Base-by-base conservation (phyloP, 2,113 vertebrate species). In the Prietella phreatophila region DNA sequence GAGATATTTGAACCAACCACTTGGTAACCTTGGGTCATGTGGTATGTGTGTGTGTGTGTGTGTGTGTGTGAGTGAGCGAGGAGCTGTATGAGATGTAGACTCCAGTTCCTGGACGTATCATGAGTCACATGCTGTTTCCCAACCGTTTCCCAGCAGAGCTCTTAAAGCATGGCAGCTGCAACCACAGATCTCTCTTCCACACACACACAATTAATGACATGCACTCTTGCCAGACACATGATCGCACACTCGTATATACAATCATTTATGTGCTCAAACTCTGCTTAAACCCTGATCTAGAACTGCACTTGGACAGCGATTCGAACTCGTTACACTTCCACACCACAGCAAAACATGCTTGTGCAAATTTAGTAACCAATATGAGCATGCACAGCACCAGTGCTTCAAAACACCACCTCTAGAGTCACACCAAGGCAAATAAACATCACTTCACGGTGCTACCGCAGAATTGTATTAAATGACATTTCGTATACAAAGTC, bases 121-220 rank as follows among this genome's bases (percentile, higher is more conserved):
- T 93, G 93, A 94, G 85, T 95, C 94, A 95, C 92, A 92, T 91
- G 91, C 91, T 91, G 92, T 94, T 93, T 94, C 94, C 92, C 93
- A 94, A 93, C 92, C 92, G 90, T 92, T 95, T 95, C 94, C 94
- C 94, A 95, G 93, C 92, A 95, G 93, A 91, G 93, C 91, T 87
- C 89, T 76, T 94, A 91, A 94, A 92, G 94, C 93, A 95, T 90
- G 91, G 93, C 93, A 94, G 93, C 92, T 92, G 91, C 88, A 89
- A 92, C 93, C 92, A 90, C 93, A 93, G 86, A 89, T 83, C 61
- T 84, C 81, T 89, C 53, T 47, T 47, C 13, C 82, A 4, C 78
- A 53, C 83, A 39, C 56, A 86, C 30, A 20, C 85, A 75, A 86
- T 86, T 73, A 90, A 67, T 73, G 63, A 71, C 42, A 71, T 79